Base-by-base conservation (phyloP, 1,140 invertebrate genomes). In the Diabrotica undecimpunctata region DNA sequence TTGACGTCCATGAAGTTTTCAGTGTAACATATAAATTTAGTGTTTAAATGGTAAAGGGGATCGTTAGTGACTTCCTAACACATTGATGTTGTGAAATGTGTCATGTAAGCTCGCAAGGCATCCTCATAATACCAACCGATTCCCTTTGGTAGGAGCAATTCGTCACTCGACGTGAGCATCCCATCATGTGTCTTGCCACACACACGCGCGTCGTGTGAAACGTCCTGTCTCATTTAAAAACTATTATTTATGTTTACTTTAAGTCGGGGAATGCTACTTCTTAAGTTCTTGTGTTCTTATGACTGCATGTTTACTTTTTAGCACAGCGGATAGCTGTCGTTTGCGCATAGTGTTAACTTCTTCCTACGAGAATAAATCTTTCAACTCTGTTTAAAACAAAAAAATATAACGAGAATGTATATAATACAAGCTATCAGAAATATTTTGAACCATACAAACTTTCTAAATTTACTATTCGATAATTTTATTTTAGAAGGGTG, bases 161-260 rank as follows among this genome's bases (percentile, higher is more conserved):
- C 72, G 76, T 79, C 77, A 79, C 74, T 79, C 77, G 77, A 71
- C 75, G 69, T 67, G 70, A 65, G 69, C 75, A 72, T 74, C 70
- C 70, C 73, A 74, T 77, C 75, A 72, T 74, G 71, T 75, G 72
- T 74, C 75, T 66, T 62, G 75, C 71, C 72, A 75, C 76, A 77
- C 77, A 77, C 77, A 69, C 71, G 66, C 73, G 68, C 71, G 57
- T 62, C 69, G 69, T 74, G 75, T 76, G 73, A 76, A 75, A 76
- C 72, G 74, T 78, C 79, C 77, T 75, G 79, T 78, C 79, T 79
- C 79, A 80, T 80, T 80, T 80, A 80, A 80, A 79, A 80, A 78
- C 79, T 78, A 80, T 80, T 79, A 80, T 79, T 79, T 79, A 77
- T 78, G 77, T 75, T 74, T 70, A 70, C 70, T 72, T 73, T 66